Evolutionary conservation across 2,888 invertebrate genomes (phyloP).

Genomic region (Torymus auratus): DNA sequence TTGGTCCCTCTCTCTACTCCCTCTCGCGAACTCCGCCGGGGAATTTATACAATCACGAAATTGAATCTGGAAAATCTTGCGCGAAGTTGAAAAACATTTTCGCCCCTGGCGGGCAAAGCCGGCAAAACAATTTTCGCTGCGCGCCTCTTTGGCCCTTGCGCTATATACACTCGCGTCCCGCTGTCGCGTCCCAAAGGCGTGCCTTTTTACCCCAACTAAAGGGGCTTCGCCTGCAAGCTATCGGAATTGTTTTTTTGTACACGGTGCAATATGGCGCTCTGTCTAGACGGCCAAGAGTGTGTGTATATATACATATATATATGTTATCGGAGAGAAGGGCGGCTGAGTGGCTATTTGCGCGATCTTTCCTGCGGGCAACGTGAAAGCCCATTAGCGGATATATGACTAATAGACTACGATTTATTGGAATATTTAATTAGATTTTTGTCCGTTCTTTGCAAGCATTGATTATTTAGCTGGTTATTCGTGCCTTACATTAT

Average conservation of each 20-base stretch:
- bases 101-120: too few relatives aligned
- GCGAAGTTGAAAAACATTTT: too few relatives aligned
- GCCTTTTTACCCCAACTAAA: not conserved
- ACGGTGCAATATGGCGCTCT: not conserved
- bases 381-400: too few relatives aligned
- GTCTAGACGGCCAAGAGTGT: slow-evolving; percentile 1
- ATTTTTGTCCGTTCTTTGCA: too few relatives aligned
- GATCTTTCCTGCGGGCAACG: too few relatives aligned
- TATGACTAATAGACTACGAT: too few relatives aligned
- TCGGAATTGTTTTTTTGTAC: slow-evolving; percentile 3
- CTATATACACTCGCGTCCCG: not conserved
- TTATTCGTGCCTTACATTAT: too few relatives aligned
- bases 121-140: slow-evolving; percentile 35
- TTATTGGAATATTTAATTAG: too few relatives aligned
- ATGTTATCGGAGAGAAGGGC: too few relatives aligned
- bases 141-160: not conserved
- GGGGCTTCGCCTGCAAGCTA: not conserved
- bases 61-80: slow-evolving; percentile 61
- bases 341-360: too few relatives aligned
- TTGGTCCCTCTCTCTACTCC: not conserved
- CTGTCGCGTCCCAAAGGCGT: not conserved
- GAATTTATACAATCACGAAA: slow-evolving; percentile 61
- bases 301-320: too few relatives aligned
- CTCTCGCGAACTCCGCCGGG: slow-evolving; percentile 41
- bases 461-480: too few relatives aligned